Evolutionary conservation across 2,797 vertebrate species (phyloP).

Genomic region (Apodemus agrarius): DNA sequence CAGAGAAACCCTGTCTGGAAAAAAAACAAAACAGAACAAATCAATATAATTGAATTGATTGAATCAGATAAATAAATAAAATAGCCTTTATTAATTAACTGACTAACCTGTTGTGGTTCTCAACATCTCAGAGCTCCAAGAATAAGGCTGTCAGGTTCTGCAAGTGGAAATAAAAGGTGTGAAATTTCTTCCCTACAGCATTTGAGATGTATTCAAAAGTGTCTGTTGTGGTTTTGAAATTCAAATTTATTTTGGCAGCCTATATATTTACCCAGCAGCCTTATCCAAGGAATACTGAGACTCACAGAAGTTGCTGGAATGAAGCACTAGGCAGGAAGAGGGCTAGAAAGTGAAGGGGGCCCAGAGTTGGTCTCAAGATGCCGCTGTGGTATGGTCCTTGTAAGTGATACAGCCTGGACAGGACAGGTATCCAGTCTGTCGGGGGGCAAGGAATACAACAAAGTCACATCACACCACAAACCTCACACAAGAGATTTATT

Average conservation of each 20-base stretch:
- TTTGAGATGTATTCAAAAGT: background rate
- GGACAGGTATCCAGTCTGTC: background rate
- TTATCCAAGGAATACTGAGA: background rate
- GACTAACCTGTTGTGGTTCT: background rate
- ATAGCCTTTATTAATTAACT: conserved; percentile 19
- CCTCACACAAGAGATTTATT: background rate
- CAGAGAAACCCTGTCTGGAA: no score
- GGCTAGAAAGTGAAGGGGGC: background rate
- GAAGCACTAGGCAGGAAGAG: background rate
- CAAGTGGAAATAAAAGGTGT: conserved; percentile 46
- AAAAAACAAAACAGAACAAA: no score
- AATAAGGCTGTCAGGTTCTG: background rate
- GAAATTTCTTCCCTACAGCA: background rate
- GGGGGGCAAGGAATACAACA: background rate
- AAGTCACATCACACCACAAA: background rate
- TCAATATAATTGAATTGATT: conserved; percentile 32
- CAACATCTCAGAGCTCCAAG: background rate
- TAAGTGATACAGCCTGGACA: background rate
- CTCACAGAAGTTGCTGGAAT: background rate
- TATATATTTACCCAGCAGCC: conserved; percentile 29
- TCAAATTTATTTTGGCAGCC: conserved; percentile 19
- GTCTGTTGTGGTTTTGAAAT: conserved; percentile 56
- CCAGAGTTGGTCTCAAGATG: background rate
- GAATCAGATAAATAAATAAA: conserved; percentile 38
- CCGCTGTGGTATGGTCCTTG: background rate